phyloP scores from a whole-genome alignment of 1,140 invertebrate species.

The Diachasma alloeum region DNA sequence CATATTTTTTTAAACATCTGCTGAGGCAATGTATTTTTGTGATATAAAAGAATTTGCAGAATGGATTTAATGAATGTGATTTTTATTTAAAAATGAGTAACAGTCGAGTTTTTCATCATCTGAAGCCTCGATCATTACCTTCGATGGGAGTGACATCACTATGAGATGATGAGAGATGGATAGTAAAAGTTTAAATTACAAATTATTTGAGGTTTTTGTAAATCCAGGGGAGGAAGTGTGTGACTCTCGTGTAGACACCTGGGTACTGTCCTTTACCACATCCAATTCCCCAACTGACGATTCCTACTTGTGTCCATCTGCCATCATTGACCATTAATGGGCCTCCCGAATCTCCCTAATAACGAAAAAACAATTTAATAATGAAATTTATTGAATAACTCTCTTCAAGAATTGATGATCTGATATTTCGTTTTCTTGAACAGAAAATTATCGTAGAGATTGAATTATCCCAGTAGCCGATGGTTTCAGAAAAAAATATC shows the following conservation, averaged over 20 bases:
- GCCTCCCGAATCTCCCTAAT: constrained; percentile 90
- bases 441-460: too few relatives aligned
- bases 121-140: not conserved
- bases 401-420: too few relatives aligned
- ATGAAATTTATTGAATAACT: too few relatives aligned
- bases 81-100: not conserved
- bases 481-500: too few relatives aligned
- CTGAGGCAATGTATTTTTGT: not conserved
- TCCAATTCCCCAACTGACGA: constrained; percentile 93
- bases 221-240: constrained; percentile 82
- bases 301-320: constrained; percentile 84
- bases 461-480: too few relatives aligned
- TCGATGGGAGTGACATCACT: not conserved
- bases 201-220: constrained; percentile 71
- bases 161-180: not conserved
- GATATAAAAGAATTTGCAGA: not conserved
- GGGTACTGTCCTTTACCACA: constrained; percentile 91
- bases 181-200: not conserved
- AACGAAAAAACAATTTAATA: constrained; percentile 22
- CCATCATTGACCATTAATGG: constrained; percentile 85
- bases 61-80: not conserved
- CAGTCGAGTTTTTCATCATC: not conserved
- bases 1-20: not conserved
- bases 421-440: too few relatives aligned
- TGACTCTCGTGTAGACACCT: constrained; percentile 85